Conservation (phyloP, 1,140 invertebrate species). For the Drosophila nannoptera region DNA sequence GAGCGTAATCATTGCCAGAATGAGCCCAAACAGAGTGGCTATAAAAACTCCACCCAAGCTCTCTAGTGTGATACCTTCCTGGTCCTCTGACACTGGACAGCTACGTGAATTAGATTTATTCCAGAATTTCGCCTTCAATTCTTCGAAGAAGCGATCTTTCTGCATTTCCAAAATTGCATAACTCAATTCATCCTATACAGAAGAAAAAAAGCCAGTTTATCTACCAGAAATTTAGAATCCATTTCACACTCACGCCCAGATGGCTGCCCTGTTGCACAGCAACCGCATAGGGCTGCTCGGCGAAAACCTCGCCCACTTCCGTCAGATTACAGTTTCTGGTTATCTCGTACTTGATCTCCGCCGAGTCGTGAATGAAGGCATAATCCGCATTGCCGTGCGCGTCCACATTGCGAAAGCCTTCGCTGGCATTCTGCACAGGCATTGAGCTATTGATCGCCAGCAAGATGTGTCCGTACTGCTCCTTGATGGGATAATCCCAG, state of each 20-base stretch:
- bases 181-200: slow-evolving; percentile 87
- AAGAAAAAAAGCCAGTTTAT: neutral
- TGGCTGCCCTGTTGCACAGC: slow-evolving; percentile 92
- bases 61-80: slow-evolving; percentile 92
- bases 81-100: slow-evolving; percentile 87
- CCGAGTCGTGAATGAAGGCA: slow-evolving; percentile 93
- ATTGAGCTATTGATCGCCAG: slow-evolving; percentile 89
- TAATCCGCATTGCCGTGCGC: slow-evolving; percentile 90
- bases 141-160: slow-evolving; percentile 91
- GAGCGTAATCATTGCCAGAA: slow-evolving; percentile 89
- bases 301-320: slow-evolving; percentile 92
- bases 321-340: slow-evolving; percentile 91
- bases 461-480: slow-evolving; percentile 93
- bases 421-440: slow-evolving; percentile 83
- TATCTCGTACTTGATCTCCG: slow-evolving; percentile 91
- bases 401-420: slow-evolving; percentile 88
- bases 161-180: slow-evolving; percentile 89
- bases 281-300: slow-evolving; percentile 92
- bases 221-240: neutral
- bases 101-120: slow-evolving; percentile 84
- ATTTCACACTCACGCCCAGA: slow-evolving; percentile 59
- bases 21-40: slow-evolving; percentile 90
- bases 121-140: slow-evolving; percentile 89
- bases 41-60: slow-evolving; percentile 94
- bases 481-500: slow-evolving; percentile 95